phyloP scores from a whole-genome alignment of 1,140 invertebrate genomes.

The Neomicropteryx cornuta region DNA sequence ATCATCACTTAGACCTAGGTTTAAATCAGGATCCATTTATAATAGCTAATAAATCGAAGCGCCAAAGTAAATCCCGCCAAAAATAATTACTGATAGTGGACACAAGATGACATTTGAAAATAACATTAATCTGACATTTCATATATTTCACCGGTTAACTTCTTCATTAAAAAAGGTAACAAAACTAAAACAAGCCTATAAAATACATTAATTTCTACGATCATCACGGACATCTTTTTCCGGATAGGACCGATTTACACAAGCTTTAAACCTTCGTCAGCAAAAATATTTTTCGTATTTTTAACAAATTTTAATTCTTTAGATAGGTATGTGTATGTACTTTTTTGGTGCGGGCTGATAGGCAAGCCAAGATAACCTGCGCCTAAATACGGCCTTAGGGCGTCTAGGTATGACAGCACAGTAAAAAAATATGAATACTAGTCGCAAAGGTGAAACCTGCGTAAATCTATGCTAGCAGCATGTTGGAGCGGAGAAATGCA shows the following conservation, averaged over 20 bases:
- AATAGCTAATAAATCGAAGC: neutral
- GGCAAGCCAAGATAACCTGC: too few species aligned
- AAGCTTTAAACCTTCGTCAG: too few species aligned
- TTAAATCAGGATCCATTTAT: conserved; percentile 12
- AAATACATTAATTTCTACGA: neutral
- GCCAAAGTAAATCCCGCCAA: conserved; percentile 1
- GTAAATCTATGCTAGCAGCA: too few species aligned
- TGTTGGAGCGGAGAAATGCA: too few species aligned
- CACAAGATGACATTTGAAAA: neutral
- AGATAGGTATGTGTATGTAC: too few species aligned
- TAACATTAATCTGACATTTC: neutral
- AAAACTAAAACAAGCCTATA: neutral
- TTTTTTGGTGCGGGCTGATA: too few species aligned
- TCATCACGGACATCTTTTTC: neutral
- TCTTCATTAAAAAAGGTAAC: neutral
- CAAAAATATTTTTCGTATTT: too few species aligned
- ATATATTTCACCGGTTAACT: neutral
- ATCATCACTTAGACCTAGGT: conserved; percentile 33
- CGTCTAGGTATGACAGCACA: too few species aligned
- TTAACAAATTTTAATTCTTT: too few species aligned
- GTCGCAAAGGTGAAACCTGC: too few species aligned
- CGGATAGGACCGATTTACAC: neutral
- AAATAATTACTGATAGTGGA: neutral
- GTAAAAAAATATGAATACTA: too few species aligned
- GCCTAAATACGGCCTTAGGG: too few species aligned